Conservation (phyloP, 2,797 vertebrate species). For the Chiloscyllium punctatum region DNA sequence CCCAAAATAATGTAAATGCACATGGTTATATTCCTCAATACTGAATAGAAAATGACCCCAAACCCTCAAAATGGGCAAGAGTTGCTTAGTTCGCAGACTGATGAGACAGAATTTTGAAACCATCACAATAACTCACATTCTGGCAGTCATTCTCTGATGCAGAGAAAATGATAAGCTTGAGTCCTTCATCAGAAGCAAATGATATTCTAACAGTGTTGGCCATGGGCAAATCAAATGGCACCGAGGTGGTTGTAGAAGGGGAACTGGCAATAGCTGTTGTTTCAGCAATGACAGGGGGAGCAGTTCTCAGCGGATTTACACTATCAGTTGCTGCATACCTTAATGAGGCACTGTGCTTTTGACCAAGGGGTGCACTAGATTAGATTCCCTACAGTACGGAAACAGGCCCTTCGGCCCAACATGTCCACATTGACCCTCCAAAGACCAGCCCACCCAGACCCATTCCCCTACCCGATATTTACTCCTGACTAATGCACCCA, state of each 20-base stretch:
- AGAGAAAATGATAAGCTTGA: not conserved
- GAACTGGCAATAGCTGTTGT: not conserved
- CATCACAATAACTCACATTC: not conserved
- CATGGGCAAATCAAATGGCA: not conserved
- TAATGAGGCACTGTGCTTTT: no score
- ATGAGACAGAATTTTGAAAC: not conserved
- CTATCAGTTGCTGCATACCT: no score
- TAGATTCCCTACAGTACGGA: no score
- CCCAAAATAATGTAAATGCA: not conserved
- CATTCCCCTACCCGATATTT: no score
- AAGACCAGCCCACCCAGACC: no score
- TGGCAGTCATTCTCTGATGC: not conserved
- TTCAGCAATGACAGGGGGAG: no score
- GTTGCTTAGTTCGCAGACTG: not conserved
- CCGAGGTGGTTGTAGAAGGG: not conserved
- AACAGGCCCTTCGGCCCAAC: no score
- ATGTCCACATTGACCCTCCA: no score
- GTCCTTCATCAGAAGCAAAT: not conserved
- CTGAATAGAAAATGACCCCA: not conserved
- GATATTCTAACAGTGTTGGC: not conserved
- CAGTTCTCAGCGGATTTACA: no score
- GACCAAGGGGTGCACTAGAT: no score
- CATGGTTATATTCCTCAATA: no score
- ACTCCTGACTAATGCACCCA: no score
- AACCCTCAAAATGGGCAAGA: not conserved